These are phyloP conservation scores for Meloidogyne floridensis DNA, from an alignment of 1,140 invertebrate species.

Conservation along the genomic window DNA sequence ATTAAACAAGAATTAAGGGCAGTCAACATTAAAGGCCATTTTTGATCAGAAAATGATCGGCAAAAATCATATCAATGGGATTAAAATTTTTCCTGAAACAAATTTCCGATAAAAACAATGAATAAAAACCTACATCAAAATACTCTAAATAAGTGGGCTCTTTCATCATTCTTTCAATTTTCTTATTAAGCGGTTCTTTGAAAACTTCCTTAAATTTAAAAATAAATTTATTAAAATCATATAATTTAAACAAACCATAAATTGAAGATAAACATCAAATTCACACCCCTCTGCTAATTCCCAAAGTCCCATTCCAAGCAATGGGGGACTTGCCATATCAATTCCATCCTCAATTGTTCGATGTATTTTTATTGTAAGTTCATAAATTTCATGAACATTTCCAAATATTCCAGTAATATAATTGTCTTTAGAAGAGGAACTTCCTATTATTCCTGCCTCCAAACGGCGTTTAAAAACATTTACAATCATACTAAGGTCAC, in stretches of 20 bases:
- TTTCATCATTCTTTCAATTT: slow-evolving; percentile 41
- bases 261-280: slow-evolving; percentile 57
- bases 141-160: slow-evolving; percentile 49
- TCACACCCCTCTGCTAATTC: slow-evolving; percentile 82
- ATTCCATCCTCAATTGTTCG: slow-evolving; percentile 94
- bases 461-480: slow-evolving; percentile 76
- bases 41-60: no score
- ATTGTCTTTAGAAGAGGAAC: slow-evolving; percentile 47
- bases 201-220: slow-evolving; percentile 42
- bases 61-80: no score
- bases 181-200: slow-evolving; percentile 36
- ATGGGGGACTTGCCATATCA: slow-evolving; percentile 88
- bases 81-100: no score
- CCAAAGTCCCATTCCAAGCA: slow-evolving; percentile 91
- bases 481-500: slow-evolving; percentile 92
- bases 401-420: slow-evolving; percentile 88
- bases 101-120: no score
- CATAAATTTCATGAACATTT: slow-evolving; percentile 93
- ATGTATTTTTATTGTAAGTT: slow-evolving; percentile 88
- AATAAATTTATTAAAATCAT: slow-evolving; percentile 22
- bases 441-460: slow-evolving; percentile 28
- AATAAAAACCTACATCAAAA: neutral
- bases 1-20: neutral
- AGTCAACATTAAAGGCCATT: no score
- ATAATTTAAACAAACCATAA: slow-evolving; percentile 29